Evolutionary conservation across 2,888 invertebrate species (phyloP), one percentile per base, ranked within the genome.

Genomic region (Patella caerulea): DNA sequence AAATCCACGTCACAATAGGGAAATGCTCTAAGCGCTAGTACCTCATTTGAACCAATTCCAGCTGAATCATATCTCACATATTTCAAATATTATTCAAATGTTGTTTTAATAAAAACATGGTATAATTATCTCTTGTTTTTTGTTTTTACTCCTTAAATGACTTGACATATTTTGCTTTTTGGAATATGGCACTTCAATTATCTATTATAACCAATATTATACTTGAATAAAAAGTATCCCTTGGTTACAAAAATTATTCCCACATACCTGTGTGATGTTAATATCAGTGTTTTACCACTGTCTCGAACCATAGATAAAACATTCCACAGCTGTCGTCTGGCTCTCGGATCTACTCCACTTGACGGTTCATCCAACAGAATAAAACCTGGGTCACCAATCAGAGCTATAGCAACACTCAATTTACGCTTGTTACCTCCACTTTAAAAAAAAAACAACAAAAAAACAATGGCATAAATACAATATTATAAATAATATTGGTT

Each of bases 281-380:
- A 83, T 2, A 92, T 82, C 12, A 91, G 87, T 2, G 91, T 87
- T 45, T 89, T 86, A 72, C 89, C 88, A 29, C 88, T 88, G 76
- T 87, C 86, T 19, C 89, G 85, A 29, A 89, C 88, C 24, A 83
- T 81, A n/a, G 86, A 81, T 73, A 92, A 86, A 79, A 88, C 88
- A 56, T 89, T 88, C 92, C 92, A 92, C 3, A 92, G 90, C 19
- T 90, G 83, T 29, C 92, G 84, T 72, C 91, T 86, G 3, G 91
- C 89, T 7, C 84, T 85, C 3, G 92, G 91, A 83, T 92, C 92
- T 91, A 92, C 91, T 11, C 92, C 92, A 69, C 91, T 91, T 14
- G 91, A 92, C 5, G 92, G 92, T 80, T 92, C 92, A 85, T 92
- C 92, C 90, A 90, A 74, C 12, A 79, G 71, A 34, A 77, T 74